Conservation (phyloP, 2,888 invertebrate genomes). For the Brachynemurus nebulosus region DNA sequence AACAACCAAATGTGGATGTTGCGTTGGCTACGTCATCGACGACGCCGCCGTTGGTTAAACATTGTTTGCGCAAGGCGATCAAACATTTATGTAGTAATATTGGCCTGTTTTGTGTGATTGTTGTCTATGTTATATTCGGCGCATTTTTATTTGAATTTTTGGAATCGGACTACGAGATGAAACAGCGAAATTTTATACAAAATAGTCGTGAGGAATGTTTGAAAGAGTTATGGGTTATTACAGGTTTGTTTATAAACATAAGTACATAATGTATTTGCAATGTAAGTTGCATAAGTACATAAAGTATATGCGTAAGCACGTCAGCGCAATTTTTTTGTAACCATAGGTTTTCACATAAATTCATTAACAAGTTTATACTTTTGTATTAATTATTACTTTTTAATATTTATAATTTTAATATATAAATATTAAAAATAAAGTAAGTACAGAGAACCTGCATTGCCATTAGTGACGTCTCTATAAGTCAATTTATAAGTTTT, state of each 20-base stretch:
- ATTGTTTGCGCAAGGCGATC: neutral
- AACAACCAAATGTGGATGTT: neutral
- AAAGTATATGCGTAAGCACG: too few species aligned
- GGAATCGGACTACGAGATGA: slow-evolving; percentile 54
- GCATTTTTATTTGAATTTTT: slow-evolving; percentile 61
- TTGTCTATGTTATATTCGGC: slow-evolving; percentile 58
- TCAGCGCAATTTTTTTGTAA: too few species aligned
- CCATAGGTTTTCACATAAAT: too few species aligned
- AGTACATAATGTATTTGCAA: too few species aligned
- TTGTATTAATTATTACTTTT: too few species aligned
- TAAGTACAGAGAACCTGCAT: too few species aligned
- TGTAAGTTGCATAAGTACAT: too few species aligned
- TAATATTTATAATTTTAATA: too few species aligned
- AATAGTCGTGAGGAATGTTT: slow-evolving; percentile 50
- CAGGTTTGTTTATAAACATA: slow-evolving; percentile 48
- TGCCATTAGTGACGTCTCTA: too few species aligned
- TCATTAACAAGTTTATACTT: too few species aligned
- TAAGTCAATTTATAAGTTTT: too few species aligned
- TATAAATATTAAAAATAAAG: too few species aligned
- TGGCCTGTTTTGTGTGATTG: slow-evolving; percentile 57
- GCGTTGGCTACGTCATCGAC: neutral
- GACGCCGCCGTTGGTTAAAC: neutral
- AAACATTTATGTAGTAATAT: slow-evolving; percentile 44
- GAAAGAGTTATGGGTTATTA: slow-evolving; percentile 55
- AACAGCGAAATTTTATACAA: slow-evolving; percentile 46